A percentile compares a stretch with the other conserved stretches of the same genome.
Evolutionary conservation across 2,797 vertebrate species (phyloP).

Genomic region (Falco rusticolus): DNA sequence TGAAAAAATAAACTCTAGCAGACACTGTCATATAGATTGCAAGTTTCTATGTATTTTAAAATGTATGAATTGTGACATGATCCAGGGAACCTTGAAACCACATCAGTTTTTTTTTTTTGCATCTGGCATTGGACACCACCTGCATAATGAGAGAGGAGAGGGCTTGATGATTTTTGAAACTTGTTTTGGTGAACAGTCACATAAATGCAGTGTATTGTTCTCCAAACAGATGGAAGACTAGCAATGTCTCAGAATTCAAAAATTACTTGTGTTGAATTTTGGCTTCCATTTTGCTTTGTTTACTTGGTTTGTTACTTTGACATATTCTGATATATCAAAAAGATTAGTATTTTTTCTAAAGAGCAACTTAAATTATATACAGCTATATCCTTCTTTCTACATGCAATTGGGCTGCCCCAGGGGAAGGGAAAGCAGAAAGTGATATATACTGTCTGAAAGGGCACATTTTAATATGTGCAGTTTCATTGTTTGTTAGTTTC

Average conservation of each 20-base stretch:
- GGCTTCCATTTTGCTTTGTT: not conserved
- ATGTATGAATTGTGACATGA: constrained; percentile 16
- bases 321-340: not conserved
- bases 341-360: not conserved
- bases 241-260: not conserved
- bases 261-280: not conserved
- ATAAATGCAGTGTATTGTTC: not conserved
- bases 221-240: constrained; percentile 3
- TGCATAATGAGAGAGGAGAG: constrained; percentile 38
- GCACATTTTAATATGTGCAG: constrained; percentile 17
- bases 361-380: not conserved
- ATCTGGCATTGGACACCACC: constrained; percentile 26
- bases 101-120: not conserved
- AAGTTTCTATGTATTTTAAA: not conserved
- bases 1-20: not conserved
- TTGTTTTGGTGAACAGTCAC: not conserved
- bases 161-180: constrained; percentile 23
- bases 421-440: not conserved
- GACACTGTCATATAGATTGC: not conserved
- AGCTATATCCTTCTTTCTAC: not conserved
- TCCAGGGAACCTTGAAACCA: constrained; percentile 9
- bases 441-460: constrained; percentile 19
- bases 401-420: not conserved
- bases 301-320: not conserved
- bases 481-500: constrained; percentile 1